Evolutionary conservation across 2,888 invertebrate genomes (phyloP), one percentile per base, ranked within the genome.

Genomic region (Torymus tubicola): DNA sequence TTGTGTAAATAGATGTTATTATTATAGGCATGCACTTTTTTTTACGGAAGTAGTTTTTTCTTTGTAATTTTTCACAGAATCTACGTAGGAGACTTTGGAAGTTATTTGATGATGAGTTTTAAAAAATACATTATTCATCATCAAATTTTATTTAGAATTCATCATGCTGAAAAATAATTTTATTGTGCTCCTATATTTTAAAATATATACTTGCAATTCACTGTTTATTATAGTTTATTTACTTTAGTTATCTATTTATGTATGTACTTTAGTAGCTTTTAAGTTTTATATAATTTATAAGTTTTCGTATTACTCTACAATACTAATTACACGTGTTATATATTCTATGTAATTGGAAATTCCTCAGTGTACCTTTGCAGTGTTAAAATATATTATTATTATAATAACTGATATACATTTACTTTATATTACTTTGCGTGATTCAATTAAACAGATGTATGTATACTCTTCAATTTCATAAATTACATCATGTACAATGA

Each of bases 361-460:
- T 57, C 42, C 24, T 79, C 64, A 74, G 65, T 75, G 74, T 80
- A 80, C 67, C 70, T 75, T 75, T 80, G 65, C 75, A 80, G 70
- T 71, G 67, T 80, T 80, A 80, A 77, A 80, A 70, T 70, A 53
- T 65, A 53, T 12, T 63, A 31, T 16, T 52, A n/a, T 31, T 31
- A 55, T 42, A 12, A n/a, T 72, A 2, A 55, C 24, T 31, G 31
- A 31, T 31, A 2, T 31, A 31, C 31, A 31, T 31, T 31, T 31
- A 31, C 31, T 31, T 31, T 31, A 31, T 31, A 31, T 31, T 31
- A n/a, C 8, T 3, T 31, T 31, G 31, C 8, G 31, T 31, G 31
- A 31, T 31, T 31, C 8, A 31, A 31, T 31, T 31, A 8, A 31
- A 31, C 31, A 31, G 31, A 31, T 31, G 31, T 31, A 31, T 31